Evolutionary conservation across 2,113 vertebrate genomes (phyloP).

Genomic region (Colius striatus): DNA sequence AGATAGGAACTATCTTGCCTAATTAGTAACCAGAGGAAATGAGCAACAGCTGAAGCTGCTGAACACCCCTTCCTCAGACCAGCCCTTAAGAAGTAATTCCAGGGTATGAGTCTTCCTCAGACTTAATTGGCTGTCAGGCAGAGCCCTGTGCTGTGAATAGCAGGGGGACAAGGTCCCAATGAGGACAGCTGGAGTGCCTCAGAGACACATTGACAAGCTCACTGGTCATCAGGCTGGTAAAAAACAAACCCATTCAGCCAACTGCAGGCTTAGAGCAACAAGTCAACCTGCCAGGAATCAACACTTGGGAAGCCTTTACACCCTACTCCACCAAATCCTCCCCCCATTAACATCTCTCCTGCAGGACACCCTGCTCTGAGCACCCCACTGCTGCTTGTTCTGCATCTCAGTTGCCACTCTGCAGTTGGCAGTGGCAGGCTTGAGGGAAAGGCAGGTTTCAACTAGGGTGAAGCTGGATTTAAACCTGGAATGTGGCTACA

Average conservation of each 20-base stretch:
- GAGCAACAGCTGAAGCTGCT: neutral
- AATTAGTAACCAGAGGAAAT: neutral
- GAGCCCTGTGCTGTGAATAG: neutral
- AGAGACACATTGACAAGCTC: neutral
- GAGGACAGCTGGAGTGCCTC: neutral
- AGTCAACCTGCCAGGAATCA: neutral
- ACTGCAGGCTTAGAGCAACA: neutral
- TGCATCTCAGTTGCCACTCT: neutral
- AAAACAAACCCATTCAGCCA: neutral
- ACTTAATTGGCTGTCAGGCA: neutral
- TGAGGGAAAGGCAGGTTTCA: neutral
- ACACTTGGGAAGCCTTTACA: neutral
- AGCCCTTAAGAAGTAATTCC: neutral
- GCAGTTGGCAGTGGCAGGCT: neutral
- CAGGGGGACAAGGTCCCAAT: neutral
- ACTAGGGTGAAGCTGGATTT: neutral
- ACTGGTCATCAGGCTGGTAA: neutral
- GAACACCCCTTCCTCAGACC: neutral
- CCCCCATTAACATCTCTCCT: neutral
- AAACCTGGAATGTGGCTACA: neutral
- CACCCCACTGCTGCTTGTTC: neutral
- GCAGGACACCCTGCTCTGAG: neutral
- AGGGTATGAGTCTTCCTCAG: neutral
- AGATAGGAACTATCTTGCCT: neutral
- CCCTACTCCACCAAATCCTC: neutral